These are phyloP conservation scores for Gavialis gangeticus DNA, from an alignment of 2,113 vertebrate species.

Conservation along the genomic window DNA sequence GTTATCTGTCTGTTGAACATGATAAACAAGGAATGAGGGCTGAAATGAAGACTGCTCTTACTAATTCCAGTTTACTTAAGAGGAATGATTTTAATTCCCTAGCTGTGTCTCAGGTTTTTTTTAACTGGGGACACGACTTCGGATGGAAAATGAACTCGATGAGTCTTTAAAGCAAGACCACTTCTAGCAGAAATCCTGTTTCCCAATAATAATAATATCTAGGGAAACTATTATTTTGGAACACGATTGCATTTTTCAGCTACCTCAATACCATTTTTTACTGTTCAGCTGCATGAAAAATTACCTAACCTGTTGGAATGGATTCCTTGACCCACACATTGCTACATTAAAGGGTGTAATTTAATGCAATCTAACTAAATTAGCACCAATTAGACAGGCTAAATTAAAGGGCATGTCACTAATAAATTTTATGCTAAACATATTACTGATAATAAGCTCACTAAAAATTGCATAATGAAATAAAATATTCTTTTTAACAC, in stretches of 20 bases:
- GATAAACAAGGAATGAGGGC: constrained; percentile 64
- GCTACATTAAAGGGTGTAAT: constrained; percentile 84
- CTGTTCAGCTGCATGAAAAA: constrained; percentile 79
- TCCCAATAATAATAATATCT: constrained; percentile 46
- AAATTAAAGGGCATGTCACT: constrained; percentile 86
- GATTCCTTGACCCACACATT: constrained; percentile 83
- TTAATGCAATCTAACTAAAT: constrained; percentile 86
- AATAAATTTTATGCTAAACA: constrained; percentile 87
- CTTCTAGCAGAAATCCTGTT: constrained; percentile 47
- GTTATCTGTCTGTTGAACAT: constrained; percentile 55
- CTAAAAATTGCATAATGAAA: constrained; percentile 80
- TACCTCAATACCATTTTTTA: constrained; percentile 69
- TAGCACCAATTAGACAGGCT: constrained; percentile 85
- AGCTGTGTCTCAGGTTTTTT: constrained; percentile 63
- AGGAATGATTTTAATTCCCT: constrained; percentile 54
- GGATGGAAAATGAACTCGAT: constrained; percentile 60
- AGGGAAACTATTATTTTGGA: constrained; percentile 76
- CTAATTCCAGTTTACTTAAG: constrained; percentile 55
- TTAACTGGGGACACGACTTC: constrained; percentile 53
- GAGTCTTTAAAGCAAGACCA: constrained; percentile 51
- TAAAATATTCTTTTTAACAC: constrained; percentile 77
- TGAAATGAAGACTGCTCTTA: constrained; percentile 55
- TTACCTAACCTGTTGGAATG: constrained; percentile 82
- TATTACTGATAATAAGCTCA: constrained; percentile 81
- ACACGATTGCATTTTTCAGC: constrained; percentile 65